A percentile compares a stretch with the other conserved stretches of the same genome.
Evolutionary conservation across 2,797 vertebrate genomes (phyloP).

Genomic region (Lutjanus argentimaculatus): DNA sequence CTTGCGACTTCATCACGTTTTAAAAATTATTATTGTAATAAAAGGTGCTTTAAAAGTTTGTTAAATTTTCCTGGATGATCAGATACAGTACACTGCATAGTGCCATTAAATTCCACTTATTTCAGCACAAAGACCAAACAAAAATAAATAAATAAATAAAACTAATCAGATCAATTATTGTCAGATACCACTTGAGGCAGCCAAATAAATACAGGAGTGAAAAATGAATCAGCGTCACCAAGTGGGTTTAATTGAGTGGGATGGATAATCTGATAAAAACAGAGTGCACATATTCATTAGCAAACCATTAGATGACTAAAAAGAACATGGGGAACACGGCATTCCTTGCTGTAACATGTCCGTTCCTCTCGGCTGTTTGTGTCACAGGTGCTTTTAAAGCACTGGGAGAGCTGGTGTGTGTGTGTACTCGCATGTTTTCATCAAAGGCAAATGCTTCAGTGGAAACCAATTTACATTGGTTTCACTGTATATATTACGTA

Average conservation of each 20-base stretch:
- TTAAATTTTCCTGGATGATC: not conserved
- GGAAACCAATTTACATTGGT: not conserved
- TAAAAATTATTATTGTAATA: not conserved
- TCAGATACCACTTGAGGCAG: not conserved
- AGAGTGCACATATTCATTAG: slow-evolving; percentile 31
- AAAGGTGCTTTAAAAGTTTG: not conserved
- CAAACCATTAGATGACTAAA: slow-evolving; percentile 33
- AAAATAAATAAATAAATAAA: not conserved
- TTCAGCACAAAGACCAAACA: slow-evolving; percentile 5
- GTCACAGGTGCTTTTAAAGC: not conserved
- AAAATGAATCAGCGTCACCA: slow-evolving; percentile 22
- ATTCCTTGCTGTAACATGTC: not conserved
- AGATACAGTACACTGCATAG: not conserved
- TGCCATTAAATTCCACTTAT: not conserved
- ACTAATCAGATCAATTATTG: not conserved
- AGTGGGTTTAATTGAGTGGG: slow-evolving; percentile 25
- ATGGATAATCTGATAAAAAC: slow-evolving; percentile 22
- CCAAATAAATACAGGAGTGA: not conserved
- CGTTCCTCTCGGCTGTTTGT: not conserved
- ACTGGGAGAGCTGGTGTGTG: not conserved
- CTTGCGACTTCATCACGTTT: not conserved
- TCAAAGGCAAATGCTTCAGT: not conserved
- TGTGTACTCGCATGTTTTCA: not conserved
- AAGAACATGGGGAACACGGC: not conserved
- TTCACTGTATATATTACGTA: not conserved